Conservation (phyloP, 37 sponge, comb jelly and placozoan species). For the Spongilla lacustris region DNA sequence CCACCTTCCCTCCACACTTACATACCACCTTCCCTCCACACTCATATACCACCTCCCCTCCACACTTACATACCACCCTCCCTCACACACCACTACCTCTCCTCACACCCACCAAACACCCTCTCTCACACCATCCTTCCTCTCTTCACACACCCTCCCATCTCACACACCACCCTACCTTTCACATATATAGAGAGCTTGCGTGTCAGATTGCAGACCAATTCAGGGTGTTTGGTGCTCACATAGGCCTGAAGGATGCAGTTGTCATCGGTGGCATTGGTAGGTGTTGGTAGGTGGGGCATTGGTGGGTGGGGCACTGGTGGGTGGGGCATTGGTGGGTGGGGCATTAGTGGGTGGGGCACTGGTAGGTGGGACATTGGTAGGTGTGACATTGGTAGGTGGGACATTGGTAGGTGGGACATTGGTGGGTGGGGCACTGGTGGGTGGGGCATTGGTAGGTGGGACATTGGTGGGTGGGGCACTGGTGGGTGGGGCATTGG, state of each 20-base stretch:
- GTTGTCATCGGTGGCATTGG: conserved; percentile 91
- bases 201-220: conserved; percentile 99
- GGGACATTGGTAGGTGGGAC: not conserved
- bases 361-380: not conserved
- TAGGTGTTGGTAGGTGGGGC: conserved; percentile 17
- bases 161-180: too few species aligned
- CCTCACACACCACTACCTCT: too few species aligned
- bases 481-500: too few species aligned
- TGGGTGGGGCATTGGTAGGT: too few species aligned
- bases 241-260: conserved; percentile 72
- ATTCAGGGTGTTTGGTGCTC: conserved; percentile 90
- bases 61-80: too few species aligned
- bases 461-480: too few species aligned
- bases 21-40: not conserved
- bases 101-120: too few species aligned
- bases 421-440: not conserved
- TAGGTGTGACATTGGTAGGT: not conserved
- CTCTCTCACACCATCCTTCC: not conserved
- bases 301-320: not conserved
- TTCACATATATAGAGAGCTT: conserved; percentile 73
- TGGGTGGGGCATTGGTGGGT: not conserved
- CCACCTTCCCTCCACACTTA: too few species aligned
- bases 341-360: not conserved
- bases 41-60: not conserved
- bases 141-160: not conserved